Conservation (phyloP, 2,113 vertebrate genomes). For the Aptenodytes forsteri region DNA sequence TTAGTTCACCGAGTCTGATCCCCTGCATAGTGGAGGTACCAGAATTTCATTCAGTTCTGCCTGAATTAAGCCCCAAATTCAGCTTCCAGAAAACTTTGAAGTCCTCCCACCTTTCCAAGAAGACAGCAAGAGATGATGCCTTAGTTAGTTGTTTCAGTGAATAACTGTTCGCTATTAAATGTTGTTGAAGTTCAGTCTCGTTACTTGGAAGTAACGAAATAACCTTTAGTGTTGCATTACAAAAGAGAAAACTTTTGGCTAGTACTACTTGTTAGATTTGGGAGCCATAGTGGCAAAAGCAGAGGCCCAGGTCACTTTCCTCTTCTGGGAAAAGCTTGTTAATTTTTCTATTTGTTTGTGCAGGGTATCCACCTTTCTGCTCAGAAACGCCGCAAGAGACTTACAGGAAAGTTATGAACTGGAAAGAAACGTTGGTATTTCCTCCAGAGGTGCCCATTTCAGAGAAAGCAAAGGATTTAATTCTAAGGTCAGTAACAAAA, state of each 20-base stretch:
- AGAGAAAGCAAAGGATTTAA: constrained; percentile 94
- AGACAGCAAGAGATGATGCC: neutral
- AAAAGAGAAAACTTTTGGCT: neutral
- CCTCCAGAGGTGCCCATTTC: constrained; percentile 98
- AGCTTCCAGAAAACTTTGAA: neutral
- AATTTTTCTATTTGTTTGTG: neutral
- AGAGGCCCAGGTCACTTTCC: neutral
- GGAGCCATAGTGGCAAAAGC: neutral
- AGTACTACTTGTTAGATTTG: neutral
- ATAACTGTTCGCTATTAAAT: neutral
- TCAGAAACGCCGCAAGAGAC: constrained; percentile 98
- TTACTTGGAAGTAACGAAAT: neutral
- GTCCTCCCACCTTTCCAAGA: neutral
- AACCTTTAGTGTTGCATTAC: neutral
- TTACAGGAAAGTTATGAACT: constrained; percentile 99
- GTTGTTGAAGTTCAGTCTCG: neutral
- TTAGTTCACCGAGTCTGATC: neutral
- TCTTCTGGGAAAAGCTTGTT: neutral
- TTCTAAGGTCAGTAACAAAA: constrained; percentile 83
- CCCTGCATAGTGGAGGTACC: neutral
- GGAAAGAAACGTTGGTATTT: constrained; percentile 96
- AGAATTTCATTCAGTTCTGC: neutral
- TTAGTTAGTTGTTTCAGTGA: neutral
- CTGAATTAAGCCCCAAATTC: neutral
- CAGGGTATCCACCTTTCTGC: constrained; percentile 98